A percentile compares a stretch with the other conserved stretches of the same genome.
Evolutionary conservation across 92 coral and sea anemone species (phyloP).

Genomic region (Siderastrea siderea): DNA sequence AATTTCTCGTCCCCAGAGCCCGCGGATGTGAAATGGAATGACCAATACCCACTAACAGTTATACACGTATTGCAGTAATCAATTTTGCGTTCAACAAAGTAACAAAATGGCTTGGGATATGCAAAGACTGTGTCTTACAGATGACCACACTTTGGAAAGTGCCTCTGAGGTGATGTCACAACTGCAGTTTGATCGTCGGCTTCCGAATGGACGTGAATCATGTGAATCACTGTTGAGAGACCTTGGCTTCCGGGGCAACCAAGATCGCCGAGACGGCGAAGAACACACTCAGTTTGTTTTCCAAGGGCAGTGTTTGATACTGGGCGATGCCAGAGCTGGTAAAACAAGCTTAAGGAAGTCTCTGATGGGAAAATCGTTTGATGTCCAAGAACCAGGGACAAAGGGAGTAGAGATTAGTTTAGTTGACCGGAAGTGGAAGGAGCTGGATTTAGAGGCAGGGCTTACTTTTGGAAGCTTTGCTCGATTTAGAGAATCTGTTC

Average conservation of each 20-base stretch:
- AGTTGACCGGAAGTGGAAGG: constrained; percentile 62
- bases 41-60: too few relatives aligned
- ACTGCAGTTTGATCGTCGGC: neutral
- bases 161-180: constrained; percentile 40
- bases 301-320: constrained; percentile 67
- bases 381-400: constrained; percentile 43
- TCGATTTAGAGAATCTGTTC: constrained; percentile 7
- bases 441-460: constrained; percentile 3
- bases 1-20: too few relatives aligned
- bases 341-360: constrained; percentile 71
- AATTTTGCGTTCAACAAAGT: neutral
- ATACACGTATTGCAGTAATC: neutral
- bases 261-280: constrained; percentile 29
- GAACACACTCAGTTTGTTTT: constrained; percentile 51
- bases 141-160: constrained; percentile 33
- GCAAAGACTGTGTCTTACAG: constrained; percentile 1
- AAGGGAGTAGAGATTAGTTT: constrained; percentile 52
- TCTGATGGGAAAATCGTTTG: constrained; percentile 43
- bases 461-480: constrained; percentile 34
- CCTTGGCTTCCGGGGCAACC: constrained; percentile 13
- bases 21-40: too few relatives aligned
- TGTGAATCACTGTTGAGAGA: neutral
- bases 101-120: neutral
- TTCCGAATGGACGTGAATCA: neutral
- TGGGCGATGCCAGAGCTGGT: constrained; percentile 70